phyloP scores from a whole-genome alignment of 2,888 invertebrate species.

The Cerastis rubricosa region DNA sequence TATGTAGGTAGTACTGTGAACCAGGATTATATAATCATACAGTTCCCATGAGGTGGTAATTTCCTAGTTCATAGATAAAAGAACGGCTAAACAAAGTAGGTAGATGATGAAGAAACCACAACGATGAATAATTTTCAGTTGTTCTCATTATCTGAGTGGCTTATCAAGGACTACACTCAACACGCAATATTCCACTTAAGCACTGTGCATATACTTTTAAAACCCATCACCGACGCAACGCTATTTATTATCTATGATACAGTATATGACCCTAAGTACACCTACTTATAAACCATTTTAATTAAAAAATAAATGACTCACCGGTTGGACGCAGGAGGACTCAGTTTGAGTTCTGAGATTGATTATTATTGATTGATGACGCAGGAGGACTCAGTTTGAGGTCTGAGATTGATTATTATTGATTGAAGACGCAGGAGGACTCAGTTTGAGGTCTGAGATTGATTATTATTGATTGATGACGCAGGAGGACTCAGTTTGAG shows the following conservation, averaged over 20 bases:
- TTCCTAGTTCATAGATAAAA: slow-evolving; percentile 4
- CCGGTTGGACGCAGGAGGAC: background rate
- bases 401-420: no score
- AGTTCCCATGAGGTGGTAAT: background rate
- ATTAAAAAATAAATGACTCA: slow-evolving; percentile 35
- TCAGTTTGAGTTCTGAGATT: no score
- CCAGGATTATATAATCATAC: background rate
- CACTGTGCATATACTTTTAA: slow-evolving; percentile 31
- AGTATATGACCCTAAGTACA: background rate
- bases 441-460: no score
- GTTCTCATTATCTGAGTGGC: slow-evolving; percentile 32
- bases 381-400: no score
- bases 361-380: no score
- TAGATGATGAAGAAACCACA: slow-evolving; percentile 3
- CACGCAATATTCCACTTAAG: slow-evolving; percentile 47
- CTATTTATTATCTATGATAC: slow-evolving; percentile 44
- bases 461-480: no score
- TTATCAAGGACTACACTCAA: slow-evolving; percentile 44
- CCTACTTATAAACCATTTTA: slow-evolving; percentile 15
- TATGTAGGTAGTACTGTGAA: background rate
- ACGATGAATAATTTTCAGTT: slow-evolving; percentile 31
- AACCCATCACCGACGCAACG: slow-evolving; percentile 13
- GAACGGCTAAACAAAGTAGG: slow-evolving; percentile 14
- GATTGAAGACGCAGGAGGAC: background rate
- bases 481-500: no score